Evolutionary conservation across 2,113 vertebrate genomes (phyloP).

Genomic region (Talpa occidentalis): DNA sequence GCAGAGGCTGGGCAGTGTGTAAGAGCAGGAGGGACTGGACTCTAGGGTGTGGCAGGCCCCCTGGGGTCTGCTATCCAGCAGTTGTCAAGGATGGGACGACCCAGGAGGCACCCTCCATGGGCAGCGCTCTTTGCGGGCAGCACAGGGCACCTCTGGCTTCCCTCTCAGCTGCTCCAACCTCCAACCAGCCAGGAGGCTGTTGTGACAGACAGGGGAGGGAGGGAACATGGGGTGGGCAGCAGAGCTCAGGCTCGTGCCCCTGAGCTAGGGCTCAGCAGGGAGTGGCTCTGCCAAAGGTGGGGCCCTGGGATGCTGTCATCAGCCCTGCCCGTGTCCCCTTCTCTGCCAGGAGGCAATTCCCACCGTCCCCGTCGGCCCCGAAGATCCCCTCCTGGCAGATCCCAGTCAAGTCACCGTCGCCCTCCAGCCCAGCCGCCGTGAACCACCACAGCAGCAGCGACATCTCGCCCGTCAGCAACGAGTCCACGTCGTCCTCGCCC

Average conservation of each 20-base stretch:
- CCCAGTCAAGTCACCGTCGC: conserved; percentile 91
- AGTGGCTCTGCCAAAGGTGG: not conserved
- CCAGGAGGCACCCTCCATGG: accelerated
- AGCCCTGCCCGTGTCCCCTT: not conserved
- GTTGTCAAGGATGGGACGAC: not conserved
- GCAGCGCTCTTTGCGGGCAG: not conserved
- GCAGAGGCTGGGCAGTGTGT: not conserved
- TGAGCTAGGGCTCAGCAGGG: no score
- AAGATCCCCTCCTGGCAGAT: conserved; percentile 99
- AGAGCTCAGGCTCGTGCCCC: not conserved
- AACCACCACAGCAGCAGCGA: conserved; percentile 99
- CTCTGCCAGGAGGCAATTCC: conserved; percentile 93
- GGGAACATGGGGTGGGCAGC: not conserved
- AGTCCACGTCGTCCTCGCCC: conserved; percentile 92
- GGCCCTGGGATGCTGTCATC: not conserved
- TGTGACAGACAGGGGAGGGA: not conserved
- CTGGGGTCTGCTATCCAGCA: not conserved
- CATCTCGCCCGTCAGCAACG: conserved; percentile 97
- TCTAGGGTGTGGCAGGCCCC: not conserved
- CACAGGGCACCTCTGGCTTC: not conserved
- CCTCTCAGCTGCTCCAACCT: not conserved
- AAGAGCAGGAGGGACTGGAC: not conserved
- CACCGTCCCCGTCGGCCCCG: conserved; percentile 93
- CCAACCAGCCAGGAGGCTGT: not conserved
- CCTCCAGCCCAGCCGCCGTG: conserved; percentile 85